Conservation (phyloP, 2,797 vertebrate species). For the Lithobates sylvaticus region DNA sequence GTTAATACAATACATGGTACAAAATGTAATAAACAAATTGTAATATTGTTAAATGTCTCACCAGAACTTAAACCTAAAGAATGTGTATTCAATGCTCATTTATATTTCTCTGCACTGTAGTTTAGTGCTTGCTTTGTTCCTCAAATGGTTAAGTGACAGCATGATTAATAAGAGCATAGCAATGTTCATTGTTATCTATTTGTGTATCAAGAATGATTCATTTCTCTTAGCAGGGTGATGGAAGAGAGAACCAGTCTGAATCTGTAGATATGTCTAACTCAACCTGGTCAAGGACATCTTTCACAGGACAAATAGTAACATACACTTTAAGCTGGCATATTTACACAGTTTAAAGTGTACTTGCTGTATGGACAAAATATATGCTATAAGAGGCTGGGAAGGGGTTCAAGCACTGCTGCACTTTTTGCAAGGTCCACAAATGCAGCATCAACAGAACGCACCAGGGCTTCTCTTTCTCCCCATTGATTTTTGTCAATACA, state of each 20-base stretch:
- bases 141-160: conserved; percentile 34
- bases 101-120: conserved; percentile 8
- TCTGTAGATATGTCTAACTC: conserved; percentile 17
- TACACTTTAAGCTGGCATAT: background rate
- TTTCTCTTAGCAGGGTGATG: conserved; percentile 31
- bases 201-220: conserved; percentile 45
- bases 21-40: too few species aligned
- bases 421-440: too few species aligned
- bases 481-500: too few species aligned
- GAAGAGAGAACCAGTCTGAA: conserved; percentile 31
- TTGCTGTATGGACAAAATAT: too few species aligned
- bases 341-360: background rate
- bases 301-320: conserved; percentile 23
- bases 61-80: too few species aligned
- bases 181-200: conserved; percentile 34
- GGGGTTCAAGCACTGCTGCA: too few species aligned
- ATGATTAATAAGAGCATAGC: conserved; percentile 40
- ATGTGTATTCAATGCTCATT: background rate
- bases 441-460: too few species aligned
- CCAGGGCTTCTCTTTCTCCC: too few species aligned
- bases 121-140: conserved; percentile 9
- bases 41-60: background rate
- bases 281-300: conserved; percentile 28
- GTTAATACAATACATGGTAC: background rate
- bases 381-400: too few species aligned